phyloP scores from a whole-genome alignment of 2,797 vertebrate genomes.

The Tragelaphus eurycerus region DNA sequence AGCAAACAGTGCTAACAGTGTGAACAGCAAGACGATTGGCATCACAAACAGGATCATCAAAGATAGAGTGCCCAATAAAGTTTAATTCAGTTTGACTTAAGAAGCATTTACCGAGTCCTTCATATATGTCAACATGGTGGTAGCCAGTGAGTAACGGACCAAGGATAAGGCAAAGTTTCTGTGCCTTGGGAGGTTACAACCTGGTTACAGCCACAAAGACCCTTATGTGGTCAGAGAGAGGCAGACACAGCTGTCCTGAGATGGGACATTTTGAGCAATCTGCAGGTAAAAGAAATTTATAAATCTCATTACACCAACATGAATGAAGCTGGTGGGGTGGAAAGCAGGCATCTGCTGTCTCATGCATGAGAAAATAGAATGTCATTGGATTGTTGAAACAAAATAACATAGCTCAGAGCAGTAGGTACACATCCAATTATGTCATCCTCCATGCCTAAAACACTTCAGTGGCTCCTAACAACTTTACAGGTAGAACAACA shows the following conservation, averaged over 20 bases:
- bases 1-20: background rate
- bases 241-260: background rate
- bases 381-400: background rate
- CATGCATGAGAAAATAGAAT: background rate
- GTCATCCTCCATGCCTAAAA: background rate
- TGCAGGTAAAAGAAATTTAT: background rate
- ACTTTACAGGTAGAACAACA: background rate
- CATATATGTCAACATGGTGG: background rate
- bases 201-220: background rate
- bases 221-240: background rate
- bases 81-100: background rate
- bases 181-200: background rate
- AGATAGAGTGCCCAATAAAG: background rate
- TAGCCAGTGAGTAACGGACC: background rate
- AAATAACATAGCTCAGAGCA: background rate
- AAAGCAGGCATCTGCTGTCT: background rate
- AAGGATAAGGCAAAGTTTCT: background rate
- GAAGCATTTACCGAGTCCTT: background rate
- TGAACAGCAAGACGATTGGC: rapidly evolving
- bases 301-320: background rate
- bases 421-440: background rate
- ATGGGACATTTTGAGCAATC: background rate
- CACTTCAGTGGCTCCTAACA: background rate
- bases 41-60: background rate
- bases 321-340: background rate